A percentile compares a stretch with the other conserved stretches of the same genome.
These are phyloP conservation scores for Anthoscopus minutus DNA, from an alignment of 2,113 vertebrate species.

Conservation along the genomic window DNA sequence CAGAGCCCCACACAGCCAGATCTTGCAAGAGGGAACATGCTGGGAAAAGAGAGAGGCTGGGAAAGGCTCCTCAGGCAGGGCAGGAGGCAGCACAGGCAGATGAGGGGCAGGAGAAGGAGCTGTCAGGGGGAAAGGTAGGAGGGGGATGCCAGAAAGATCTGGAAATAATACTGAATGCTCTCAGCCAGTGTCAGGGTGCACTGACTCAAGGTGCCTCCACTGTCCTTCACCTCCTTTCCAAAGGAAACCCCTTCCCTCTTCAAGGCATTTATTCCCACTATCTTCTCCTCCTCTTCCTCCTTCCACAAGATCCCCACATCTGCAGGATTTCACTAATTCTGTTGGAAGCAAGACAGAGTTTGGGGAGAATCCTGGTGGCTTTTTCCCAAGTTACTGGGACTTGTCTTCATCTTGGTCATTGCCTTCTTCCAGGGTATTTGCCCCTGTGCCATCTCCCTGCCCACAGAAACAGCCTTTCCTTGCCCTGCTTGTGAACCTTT, in stretches of 20 bases:
- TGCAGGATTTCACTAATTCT: background rate
- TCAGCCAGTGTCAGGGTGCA: background rate
- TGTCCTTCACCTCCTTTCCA: background rate
- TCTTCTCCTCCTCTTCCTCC: background rate
- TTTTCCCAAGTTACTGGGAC: background rate
- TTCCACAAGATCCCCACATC: background rate
- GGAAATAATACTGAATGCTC: background rate
- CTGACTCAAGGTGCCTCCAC: background rate
- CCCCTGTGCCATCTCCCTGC: background rate
- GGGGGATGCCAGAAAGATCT: background rate
- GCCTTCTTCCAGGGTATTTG: background rate
- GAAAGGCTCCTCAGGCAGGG: background rate
- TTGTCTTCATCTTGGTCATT: background rate
- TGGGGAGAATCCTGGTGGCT: background rate
- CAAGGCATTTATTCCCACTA: background rate
- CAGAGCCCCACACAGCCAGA: background rate
- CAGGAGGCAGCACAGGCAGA: background rate
- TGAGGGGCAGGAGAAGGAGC: background rate
- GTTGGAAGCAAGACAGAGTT: accelerated
- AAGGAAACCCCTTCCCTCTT: background rate
- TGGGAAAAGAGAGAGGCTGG: background rate
- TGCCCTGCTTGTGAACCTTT: too few relatives aligned
- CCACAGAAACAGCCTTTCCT: background rate
- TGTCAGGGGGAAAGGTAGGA: background rate
- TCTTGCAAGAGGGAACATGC: background rate